Conservation (phyloP, 2,888 invertebrate species). For the Achlya flavicornis region DNA sequence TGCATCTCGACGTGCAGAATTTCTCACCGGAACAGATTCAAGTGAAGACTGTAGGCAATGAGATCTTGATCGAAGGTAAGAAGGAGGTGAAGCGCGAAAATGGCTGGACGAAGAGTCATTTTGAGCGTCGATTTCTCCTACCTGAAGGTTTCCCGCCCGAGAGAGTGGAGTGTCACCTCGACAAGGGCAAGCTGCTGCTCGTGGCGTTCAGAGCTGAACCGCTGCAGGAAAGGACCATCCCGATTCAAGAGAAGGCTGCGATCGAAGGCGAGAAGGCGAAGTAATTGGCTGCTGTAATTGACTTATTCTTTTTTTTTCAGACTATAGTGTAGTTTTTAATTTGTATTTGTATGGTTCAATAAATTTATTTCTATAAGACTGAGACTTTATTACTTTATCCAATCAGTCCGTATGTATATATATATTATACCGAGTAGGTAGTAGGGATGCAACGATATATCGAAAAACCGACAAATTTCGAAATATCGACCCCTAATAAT, state of each 20-base stretch:
- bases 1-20: conserved; percentile 90
- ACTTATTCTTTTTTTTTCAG: conserved; percentile 21
- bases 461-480: too few species aligned
- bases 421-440: too few species aligned
- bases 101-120: conserved; percentile 90
- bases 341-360: neutral
- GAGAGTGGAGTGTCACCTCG: conserved; percentile 88
- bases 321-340: conserved; percentile 20
- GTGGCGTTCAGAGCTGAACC: conserved; percentile 84
- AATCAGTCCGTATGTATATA: too few species aligned
- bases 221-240: conserved; percentile 60
- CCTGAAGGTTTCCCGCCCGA: conserved; percentile 90
- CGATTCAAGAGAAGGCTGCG: conserved; percentile 61
- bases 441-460: too few species aligned
- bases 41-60: conserved; percentile 90
- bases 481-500: too few species aligned
- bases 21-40: conserved; percentile 91
- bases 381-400: too few species aligned
- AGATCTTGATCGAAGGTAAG: conserved; percentile 89
- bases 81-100: conserved; percentile 90
- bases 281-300: conserved; percentile 12
- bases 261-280: conserved; percentile 24
- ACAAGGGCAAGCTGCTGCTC: conserved; percentile 89
- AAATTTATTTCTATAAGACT: neutral
- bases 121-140: conserved; percentile 89